Conservation (phyloP, 2,797 vertebrate genomes). For the Brachyrhaphis roseni region DNA sequence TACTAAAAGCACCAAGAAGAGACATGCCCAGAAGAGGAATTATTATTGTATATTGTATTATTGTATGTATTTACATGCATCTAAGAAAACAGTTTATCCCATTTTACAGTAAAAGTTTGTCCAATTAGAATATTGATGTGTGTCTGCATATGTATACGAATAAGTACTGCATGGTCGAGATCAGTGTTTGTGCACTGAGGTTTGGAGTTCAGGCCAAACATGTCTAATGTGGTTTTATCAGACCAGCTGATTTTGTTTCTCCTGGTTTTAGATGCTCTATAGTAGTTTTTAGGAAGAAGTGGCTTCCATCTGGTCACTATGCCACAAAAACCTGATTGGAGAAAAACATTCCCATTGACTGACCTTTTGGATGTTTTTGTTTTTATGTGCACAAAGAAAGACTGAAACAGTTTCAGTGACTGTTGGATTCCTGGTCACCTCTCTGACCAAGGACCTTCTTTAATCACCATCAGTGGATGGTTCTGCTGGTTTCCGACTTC, state of each 20-base stretch:
- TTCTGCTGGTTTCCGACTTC: neutral
- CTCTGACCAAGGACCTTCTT: neutral
- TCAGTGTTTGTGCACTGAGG: too few species aligned
- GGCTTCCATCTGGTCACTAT: neutral
- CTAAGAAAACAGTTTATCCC: too few species aligned
- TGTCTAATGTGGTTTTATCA: neutral
- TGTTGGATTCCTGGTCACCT: neutral
- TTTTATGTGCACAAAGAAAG: neutral
- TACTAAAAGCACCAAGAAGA: too few species aligned
- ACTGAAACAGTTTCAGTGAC: neutral
- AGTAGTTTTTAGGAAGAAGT: neutral
- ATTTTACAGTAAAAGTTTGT: too few species aligned
- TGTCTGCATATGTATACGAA: too few species aligned
- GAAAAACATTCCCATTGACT: neutral
- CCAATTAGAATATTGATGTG: too few species aligned
- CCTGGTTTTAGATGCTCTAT: neutral
- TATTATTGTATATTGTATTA: too few species aligned
- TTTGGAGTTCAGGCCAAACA: too few species aligned
- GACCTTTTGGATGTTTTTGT: neutral
- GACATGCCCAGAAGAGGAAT: too few species aligned
- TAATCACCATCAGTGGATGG: neutral
- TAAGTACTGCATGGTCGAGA: too few species aligned
- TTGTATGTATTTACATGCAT: too few species aligned
- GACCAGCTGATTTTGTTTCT: neutral
- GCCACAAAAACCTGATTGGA: neutral